Percentiles rank a stretch among this genome's conserved stretches.
These are phyloP conservation scores for Periparus ater DNA, from an alignment of 2,797 vertebrate species.

Conservation along the genomic window DNA sequence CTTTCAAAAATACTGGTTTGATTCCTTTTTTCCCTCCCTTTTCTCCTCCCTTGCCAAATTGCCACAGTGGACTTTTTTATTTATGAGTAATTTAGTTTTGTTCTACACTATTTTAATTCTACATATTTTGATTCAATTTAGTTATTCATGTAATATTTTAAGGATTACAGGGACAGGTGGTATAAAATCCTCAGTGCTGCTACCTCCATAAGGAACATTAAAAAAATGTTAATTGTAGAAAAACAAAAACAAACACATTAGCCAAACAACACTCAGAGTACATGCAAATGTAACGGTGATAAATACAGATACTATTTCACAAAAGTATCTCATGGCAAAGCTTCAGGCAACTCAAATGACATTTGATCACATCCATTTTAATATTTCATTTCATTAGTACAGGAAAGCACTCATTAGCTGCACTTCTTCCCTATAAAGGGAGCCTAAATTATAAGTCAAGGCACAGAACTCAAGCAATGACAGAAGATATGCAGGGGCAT, in stretches of 20 bases:
- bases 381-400: not conserved
- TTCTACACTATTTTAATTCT: not conserved
- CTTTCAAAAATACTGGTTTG: not conserved
- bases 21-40: not conserved
- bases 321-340: not conserved
- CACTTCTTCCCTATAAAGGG: not conserved
- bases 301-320: not conserved
- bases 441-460: not conserved
- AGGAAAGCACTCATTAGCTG: not conserved
- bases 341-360: not conserved
- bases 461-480: not conserved
- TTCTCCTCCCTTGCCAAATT: not conserved
- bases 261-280: not conserved
- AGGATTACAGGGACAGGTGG: not conserved
- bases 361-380: not conserved
- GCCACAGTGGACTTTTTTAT: not conserved
- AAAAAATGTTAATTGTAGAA: not conserved
- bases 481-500: not conserved
- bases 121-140: not conserved
- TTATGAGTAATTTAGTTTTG: not conserved
- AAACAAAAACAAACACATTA: not conserved
- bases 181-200: not conserved
- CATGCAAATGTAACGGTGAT: not conserved
- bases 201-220: not conserved
- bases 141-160: not conserved